Evolutionary conservation across 2,113 vertebrate species (phyloP).

Genomic region (Mystacornis crossleyi): DNA sequence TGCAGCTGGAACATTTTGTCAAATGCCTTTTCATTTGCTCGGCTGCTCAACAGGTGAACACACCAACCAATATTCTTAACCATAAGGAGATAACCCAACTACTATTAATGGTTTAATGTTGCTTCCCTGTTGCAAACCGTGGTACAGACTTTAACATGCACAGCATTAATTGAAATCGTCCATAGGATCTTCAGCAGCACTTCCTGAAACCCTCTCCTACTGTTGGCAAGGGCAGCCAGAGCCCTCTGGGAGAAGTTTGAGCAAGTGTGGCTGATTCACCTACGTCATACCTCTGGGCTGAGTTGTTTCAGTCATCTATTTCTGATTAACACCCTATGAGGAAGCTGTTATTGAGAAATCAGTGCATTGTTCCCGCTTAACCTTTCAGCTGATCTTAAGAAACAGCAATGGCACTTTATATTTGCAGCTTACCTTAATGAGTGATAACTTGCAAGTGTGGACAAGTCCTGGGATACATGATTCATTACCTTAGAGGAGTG

Average conservation of each 20-base stretch:
- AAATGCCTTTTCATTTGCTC: not conserved
- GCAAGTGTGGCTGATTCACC: not conserved
- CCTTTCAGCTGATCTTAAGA: not conserved
- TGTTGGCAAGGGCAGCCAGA: not conserved
- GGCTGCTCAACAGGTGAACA: not conserved
- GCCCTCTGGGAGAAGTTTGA: not conserved
- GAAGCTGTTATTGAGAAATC: not conserved
- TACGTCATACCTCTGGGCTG: fast-evolving
- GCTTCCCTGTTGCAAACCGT: not conserved
- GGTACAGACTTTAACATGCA: not conserved
- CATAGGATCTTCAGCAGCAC: not conserved
- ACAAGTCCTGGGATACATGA: not conserved
- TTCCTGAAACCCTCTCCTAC: not conserved
- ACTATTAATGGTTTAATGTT: not conserved
- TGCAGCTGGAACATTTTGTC: not conserved
- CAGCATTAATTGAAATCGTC: not conserved
- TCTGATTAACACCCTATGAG: not conserved
- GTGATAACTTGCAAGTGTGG: conserved; percentile 2
- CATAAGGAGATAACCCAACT: not conserved
- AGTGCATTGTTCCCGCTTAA: not conserved
- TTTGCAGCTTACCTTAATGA: not conserved
- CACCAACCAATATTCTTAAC: not conserved
- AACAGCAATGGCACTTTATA: not conserved
- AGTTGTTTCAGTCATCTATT: not conserved
- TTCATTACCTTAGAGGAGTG: not conserved